These are phyloP conservation scores for Notamacropus eugenii DNA, from an alignment of 2,797 vertebrate species.

Conservation along the genomic window DNA sequence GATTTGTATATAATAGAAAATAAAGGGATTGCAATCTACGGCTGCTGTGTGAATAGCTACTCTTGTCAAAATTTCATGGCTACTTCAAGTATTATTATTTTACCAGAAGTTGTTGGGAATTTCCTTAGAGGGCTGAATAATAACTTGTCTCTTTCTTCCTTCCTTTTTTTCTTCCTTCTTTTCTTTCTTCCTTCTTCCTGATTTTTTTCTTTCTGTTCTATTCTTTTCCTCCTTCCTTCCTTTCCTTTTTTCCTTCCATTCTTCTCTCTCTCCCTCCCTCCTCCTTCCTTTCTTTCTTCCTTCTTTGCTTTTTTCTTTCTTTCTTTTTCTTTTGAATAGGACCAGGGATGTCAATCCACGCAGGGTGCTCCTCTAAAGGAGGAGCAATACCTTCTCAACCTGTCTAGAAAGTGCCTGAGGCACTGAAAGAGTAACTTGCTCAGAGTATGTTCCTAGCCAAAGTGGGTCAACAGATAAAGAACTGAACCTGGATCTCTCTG, in stretches of 20 bases:
- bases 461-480: background rate
- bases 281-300: background rate
- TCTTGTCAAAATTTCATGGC: background rate
- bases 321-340: background rate
- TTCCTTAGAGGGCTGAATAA: background rate
- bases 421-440: background rate
- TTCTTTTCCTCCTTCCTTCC: no score
- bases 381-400: background rate
- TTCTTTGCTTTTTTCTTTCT: background rate
- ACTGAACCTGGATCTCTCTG: background rate
- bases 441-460: background rate
- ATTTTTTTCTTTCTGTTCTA: background rate
- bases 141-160: background rate
- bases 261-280: no score
- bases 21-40: background rate
- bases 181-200: background rate
- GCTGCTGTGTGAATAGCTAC: background rate
- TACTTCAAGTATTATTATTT: background rate
- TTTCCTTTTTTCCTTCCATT: background rate
- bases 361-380: background rate
- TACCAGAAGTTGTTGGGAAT: background rate
- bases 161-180: background rate
- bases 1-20: background rate
- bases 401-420: background rate
- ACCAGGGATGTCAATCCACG: background rate